A percentile compares a stretch with the other conserved stretches of the same genome.
phyloP scores from a whole-genome alignment of 2,113 vertebrate genomes.

The Odocoileus virginianus region DNA sequence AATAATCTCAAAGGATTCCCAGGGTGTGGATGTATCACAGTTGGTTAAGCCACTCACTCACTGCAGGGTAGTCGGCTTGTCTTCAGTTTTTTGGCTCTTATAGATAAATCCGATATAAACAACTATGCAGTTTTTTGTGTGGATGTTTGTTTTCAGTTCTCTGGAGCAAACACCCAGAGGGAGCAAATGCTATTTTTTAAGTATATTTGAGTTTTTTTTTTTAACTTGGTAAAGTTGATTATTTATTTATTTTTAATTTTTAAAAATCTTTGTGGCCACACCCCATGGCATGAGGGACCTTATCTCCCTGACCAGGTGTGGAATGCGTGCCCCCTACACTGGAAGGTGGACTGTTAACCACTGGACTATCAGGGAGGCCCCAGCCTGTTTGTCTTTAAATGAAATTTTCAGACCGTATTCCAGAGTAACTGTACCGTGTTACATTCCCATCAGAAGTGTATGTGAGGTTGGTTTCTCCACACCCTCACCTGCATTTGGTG shows the following conservation, averaged over 20 bases:
- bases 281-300: not conserved
- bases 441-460: accelerated
- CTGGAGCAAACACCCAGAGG: not conserved
- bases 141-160: not conserved
- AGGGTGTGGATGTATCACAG: not conserved
- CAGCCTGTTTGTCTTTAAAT: not conserved
- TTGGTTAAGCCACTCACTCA: not conserved
- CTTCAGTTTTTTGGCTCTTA: not conserved
- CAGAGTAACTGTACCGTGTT: not conserved
- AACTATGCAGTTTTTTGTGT: not conserved
- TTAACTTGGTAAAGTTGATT: not conserved
- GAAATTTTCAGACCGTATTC: not conserved
- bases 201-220: not conserved
- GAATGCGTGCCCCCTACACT: not conserved
- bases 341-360: not conserved
- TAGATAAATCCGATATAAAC: not conserved
- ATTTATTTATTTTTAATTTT: not conserved
- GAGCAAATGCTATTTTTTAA: not conserved
- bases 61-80: not conserved
- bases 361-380: not conserved
- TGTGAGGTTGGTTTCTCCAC: not conserved
- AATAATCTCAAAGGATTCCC: not conserved
- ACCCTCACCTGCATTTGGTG: not conserved
- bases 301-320: not conserved
- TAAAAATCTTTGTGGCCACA: not conserved